These are phyloP conservation scores for Pherbina coryleti DNA, from an alignment of 2,888 invertebrate species.

Conservation along the genomic window DNA sequence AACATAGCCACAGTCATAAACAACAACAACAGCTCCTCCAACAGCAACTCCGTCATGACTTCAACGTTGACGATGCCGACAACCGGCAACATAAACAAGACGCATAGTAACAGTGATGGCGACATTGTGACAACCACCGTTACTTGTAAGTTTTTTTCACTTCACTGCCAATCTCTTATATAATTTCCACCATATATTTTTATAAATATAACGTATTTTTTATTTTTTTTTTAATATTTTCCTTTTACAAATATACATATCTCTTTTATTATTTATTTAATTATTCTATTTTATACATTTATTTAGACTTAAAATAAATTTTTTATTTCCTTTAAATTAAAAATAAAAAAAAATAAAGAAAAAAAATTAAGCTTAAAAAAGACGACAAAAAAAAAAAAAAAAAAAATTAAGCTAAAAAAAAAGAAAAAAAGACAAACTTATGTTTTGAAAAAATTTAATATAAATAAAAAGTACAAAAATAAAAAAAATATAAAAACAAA, in stretches of 20 bases:
- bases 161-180: constrained; percentile 37
- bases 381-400: constrained; percentile 52
- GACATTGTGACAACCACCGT: constrained; percentile 62
- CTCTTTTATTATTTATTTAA: constrained; percentile 44
- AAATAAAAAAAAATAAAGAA: constrained; percentile 33
- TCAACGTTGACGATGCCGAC: constrained; percentile 37
- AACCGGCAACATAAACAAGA: constrained; percentile 47
- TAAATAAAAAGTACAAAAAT: constrained; percentile 39
- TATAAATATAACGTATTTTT: constrained; percentile 19
- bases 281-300: constrained; percentile 38
- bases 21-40: constrained; percentile 41
- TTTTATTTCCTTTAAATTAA: constrained; percentile 37
- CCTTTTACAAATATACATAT: constrained; percentile 39
- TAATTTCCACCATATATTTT: constrained; percentile 6
- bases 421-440: constrained; percentile 51
- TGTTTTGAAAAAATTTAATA: constrained; percentile 39
- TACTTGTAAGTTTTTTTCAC: constrained; percentile 68
- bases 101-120: constrained; percentile 47
- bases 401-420: constrained; percentile 50
- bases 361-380: constrained; percentile 57
- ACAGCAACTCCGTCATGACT: constrained; percentile 49
- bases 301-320: constrained; percentile 42
- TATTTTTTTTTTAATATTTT: constrained; percentile 38
- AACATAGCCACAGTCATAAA: constrained; percentile 42
- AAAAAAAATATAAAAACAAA: constrained; percentile 42